Evolutionary conservation across 2,888 invertebrate species (phyloP), one percentile per base, ranked within the genome.

Genomic region (Drosophila neotestacea): DNA sequence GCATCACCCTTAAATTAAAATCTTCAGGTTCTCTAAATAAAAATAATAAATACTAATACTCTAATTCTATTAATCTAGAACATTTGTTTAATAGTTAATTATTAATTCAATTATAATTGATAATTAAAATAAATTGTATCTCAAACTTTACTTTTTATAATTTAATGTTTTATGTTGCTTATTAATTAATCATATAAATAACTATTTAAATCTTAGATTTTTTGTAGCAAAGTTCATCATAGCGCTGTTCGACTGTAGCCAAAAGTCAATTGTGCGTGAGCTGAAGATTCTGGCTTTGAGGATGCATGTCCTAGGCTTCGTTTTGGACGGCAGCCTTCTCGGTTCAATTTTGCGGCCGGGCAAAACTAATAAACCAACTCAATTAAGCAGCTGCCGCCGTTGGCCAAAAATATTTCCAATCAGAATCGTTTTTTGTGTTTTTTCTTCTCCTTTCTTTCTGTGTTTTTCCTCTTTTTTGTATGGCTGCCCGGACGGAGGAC

Each of bases 321-420:
- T 16, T 10, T 70, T 6, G 47, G 41, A 16, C 55, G 41, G 38
- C 51, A 42, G 59, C 32, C 38, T 52, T 16, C 55, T 62, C 28
- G 39, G 27, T 28, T 32, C 41, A 30, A 28, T 54, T 54, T 41
- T 54, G 41, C 28, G 48, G 64, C 38, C 28, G 34, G n/a, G 27
- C 54, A 67, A 70, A 86, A 84, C 81, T 81, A 84, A 84, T 81
- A 84, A 86, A 71, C 59, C 84, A 84, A 84, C 79, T 86, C 77
- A 84, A 84, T 84, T 84, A 84, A 75, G 58, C 71, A 75, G 73
- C 81, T 81, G 84, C 66, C 58, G 65, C 63, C 55, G 55, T 47
- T 44, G 66, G 48, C 65, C 58, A 68, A 71, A 78, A 70, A 62
- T 73, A 70, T 73, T 73, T 55, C 60, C 66, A 74, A 77, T 65